Conservation (phyloP, 53 echinoderm and acorn worm species). For the Hippasteria phrygiana region DNA sequence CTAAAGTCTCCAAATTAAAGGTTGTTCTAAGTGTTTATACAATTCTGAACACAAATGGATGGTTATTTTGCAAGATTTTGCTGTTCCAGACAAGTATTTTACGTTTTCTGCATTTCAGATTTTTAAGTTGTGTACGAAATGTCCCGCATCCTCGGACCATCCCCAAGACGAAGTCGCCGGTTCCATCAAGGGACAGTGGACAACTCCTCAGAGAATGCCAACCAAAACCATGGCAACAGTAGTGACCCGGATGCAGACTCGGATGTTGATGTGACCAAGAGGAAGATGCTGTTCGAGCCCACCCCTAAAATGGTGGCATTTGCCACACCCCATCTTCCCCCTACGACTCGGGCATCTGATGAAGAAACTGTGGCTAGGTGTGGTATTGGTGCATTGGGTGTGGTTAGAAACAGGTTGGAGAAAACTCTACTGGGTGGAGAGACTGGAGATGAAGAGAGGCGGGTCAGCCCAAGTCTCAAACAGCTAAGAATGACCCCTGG, state of each 20-base stretch:
- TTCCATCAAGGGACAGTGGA: neutral
- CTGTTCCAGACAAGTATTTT: neutral
- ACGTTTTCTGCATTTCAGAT: neutral
- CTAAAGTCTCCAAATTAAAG: too few relatives aligned
- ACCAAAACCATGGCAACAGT: slow-evolving; percentile 8
- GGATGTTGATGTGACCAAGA: slow-evolving; percentile 25
- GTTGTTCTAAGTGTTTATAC: too few relatives aligned
- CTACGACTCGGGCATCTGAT: neutral
- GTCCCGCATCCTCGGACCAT: neutral
- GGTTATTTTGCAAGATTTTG: too few relatives aligned
- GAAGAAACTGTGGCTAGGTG: neutral
- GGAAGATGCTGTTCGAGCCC: slow-evolving; percentile 52
- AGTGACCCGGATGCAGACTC: slow-evolving; percentile 27
- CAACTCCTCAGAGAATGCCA: slow-evolving; percentile 29
- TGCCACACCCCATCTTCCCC: slow-evolving; percentile 7
- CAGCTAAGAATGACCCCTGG: slow-evolving; percentile 78
- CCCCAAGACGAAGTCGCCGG: slow-evolving; percentile 15
- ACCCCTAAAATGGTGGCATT: slow-evolving; percentile 7
- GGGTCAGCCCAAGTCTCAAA: slow-evolving; percentile 70
- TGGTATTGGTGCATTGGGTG: neutral
- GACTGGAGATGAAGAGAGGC: slow-evolving; percentile 36
- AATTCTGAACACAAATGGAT: too few relatives aligned
- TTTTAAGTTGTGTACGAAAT: neutral
- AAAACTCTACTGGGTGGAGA: slow-evolving; percentile 38
- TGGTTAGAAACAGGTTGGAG: slow-evolving; percentile 13